Base-by-base conservation (phyloP, 2,888 invertebrate species). In the Chymomyza caudatula region DNA sequence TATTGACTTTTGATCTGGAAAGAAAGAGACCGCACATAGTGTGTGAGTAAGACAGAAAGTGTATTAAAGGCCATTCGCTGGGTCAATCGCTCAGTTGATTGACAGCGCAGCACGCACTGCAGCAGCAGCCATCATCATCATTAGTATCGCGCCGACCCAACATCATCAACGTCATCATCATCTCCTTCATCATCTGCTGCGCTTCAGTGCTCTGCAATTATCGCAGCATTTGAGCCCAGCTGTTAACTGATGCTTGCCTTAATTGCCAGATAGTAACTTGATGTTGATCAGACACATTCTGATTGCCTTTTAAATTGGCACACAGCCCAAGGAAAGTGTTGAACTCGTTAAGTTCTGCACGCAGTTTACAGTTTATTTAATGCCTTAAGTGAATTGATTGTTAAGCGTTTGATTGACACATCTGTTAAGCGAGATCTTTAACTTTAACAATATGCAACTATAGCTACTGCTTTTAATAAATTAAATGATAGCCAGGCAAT, bases 1-100 rank as follows among this genome's bases (percentile, higher is more conserved):
- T 88, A 90, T 90, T 85, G 90, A 90, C 87, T 90, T 90, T 88
- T 90, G 90, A 84, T 90, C 90, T 90, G 87, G 29, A 86, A 67
- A 65, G 44, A 59, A 65, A 66, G 62, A 55, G 53, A 69, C 20
- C 6, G 19, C n/a, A n/a, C n/a, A n/a, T n/a, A n/a, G n/a, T n/a
- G n/a, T n/a, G n/a, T n/a, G n/a, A 58, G 42, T 47, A 19, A 65
- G 15, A 13, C 23, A 56, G 42, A 47, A 37, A 60, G 19, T 23
- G 51, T 51, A 19, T 66, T 76, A 67, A 67, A 60, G 69, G 60
- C 69, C 53, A 63, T 49, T 59, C 49, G 20, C 11, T 37, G 11
- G 8, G 29, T 29, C 29, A n/a, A n/a, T n/a, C n/a, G n/a, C n/a
- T n/a, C 5, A 6, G 29, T 11, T 37, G 29, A 37, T 37, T 37